Percentiles rank a stretch among this genome's conserved stretches.
Evolutionary conservation across 2,797 vertebrate genomes (phyloP).

Genomic region (Pampus argenteus): DNA sequence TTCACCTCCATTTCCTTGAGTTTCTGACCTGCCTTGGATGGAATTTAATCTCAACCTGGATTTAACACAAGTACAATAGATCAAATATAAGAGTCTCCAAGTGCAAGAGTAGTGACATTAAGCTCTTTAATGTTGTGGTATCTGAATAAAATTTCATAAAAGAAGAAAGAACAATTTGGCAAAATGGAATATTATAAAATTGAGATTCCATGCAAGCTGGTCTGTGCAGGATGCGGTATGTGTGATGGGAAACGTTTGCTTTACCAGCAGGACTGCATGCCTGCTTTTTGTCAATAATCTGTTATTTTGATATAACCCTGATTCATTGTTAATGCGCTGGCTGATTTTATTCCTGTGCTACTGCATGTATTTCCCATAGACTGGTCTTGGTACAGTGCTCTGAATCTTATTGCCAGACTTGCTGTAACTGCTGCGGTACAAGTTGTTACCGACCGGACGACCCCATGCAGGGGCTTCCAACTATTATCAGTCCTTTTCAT

Average conservation of each 20-base stretch:
- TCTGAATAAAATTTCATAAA: background rate
- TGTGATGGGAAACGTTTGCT: conserved; percentile 67
- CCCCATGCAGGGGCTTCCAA: conserved; percentile 25
- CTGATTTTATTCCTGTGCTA: conserved; percentile 71
- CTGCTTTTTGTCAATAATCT: conserved; percentile 76
- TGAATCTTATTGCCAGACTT: conserved; percentile 83
- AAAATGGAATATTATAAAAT: conserved; percentile 24
- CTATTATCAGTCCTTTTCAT: conserved; percentile 13
- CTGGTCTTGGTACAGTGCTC: conserved; percentile 78
- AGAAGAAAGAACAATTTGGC: background rate
- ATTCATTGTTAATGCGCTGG: conserved; percentile 72
- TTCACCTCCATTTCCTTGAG: conserved; percentile 51
- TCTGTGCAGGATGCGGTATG: conserved; percentile 71
- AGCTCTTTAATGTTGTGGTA: background rate
- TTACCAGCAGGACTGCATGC: conserved; percentile 78
- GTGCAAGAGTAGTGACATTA: conserved; percentile 8
- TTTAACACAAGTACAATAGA: conserved; percentile 27
- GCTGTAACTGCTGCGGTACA: conserved; percentile 49
- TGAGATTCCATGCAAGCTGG: conserved; percentile 82
- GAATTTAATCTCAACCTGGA: conserved; percentile 63
- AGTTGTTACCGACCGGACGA: conserved; percentile 15
- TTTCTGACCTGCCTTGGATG: conserved; percentile 81
- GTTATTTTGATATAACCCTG: conserved; percentile 63
- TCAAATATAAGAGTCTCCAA: background rate
- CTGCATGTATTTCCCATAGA: conserved; percentile 78